Percentiles rank a stretch among this genome's conserved stretches.
Conservation (phyloP, 1,140 invertebrate species). For the Lasioglossum baleicum region DNA sequence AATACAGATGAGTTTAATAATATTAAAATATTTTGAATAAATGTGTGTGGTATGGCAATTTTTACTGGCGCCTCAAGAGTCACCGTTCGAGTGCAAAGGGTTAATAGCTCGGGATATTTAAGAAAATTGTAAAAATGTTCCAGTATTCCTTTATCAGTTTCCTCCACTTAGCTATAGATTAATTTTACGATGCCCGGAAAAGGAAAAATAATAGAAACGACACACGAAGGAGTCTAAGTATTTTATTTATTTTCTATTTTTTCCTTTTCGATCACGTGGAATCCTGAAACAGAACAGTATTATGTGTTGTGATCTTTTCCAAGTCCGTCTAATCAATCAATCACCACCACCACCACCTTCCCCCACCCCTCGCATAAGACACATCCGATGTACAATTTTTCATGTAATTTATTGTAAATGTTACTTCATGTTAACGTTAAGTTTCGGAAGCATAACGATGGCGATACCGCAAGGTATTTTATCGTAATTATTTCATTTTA, state of each 20-base stretch:
- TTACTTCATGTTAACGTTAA: constrained; percentile 17
- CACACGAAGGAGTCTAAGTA: background rate
- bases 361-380: background rate
- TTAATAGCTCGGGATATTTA: constrained; percentile 1
- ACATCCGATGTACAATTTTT: constrained; percentile 18
- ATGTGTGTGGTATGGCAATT: too few species aligned
- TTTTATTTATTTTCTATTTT: constrained; percentile 17
- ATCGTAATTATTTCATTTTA: constrained; percentile 15
- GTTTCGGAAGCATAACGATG: constrained; percentile 6
- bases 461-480: background rate
- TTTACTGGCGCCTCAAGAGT: too few species aligned
- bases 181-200: constrained; percentile 11
- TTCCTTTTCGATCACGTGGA: constrained; percentile 47
- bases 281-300: constrained; percentile 72
- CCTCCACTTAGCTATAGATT: constrained; percentile 1
- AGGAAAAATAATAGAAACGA: constrained; percentile 11
- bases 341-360: too few species aligned
- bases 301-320: constrained; percentile 73
- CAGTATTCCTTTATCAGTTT: constrained; percentile 29
- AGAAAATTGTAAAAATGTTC: background rate
- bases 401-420: constrained; percentile 11
- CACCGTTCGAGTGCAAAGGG: too few species aligned
- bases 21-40: too few species aligned
- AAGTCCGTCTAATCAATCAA: constrained; percentile 13
- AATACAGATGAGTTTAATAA: too few species aligned